phyloP scores from a whole-genome alignment of 2,113 vertebrate genomes.

The Garra rufa region DNA sequence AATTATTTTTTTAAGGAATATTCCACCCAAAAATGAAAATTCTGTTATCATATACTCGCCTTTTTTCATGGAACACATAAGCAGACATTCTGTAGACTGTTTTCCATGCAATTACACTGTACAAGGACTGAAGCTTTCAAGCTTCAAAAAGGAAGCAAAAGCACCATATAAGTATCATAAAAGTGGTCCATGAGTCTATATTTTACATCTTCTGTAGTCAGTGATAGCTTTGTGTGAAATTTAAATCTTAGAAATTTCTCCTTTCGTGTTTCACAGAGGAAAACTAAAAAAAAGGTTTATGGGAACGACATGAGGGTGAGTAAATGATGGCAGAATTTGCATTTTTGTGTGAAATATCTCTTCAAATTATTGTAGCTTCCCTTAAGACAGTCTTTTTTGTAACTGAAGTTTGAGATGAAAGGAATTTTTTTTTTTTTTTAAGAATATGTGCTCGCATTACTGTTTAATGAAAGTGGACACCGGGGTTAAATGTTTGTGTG shows the following conservation, averaged over 20 bases:
- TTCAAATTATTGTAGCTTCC: neutral
- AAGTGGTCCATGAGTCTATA: neutral
- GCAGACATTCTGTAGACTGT: neutral
- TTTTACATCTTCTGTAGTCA: neutral
- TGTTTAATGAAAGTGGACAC: slow-evolving; percentile 45
- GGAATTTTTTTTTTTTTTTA: neutral
- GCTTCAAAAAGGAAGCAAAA: neutral
- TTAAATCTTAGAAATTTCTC: neutral
- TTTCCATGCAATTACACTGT: neutral
- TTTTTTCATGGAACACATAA: neutral
- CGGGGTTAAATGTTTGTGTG: slow-evolving; percentile 34
- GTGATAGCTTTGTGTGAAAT: neutral
- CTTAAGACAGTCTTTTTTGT: neutral
- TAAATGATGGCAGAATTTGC: neutral
- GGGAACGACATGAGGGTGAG: neutral
- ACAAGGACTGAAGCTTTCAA: neutral
- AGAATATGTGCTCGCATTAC: slow-evolving; percentile 14
- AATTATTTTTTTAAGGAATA: too few species aligned
- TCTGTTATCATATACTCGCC: neutral
- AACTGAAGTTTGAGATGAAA: slow-evolving; percentile 3
- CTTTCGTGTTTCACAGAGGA: neutral
- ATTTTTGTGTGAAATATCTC: neutral
- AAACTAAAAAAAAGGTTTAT: neutral
- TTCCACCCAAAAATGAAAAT: neutral
- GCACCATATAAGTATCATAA: neutral